phyloP scores from a whole-genome alignment of 30 jellyfish, hydroid and myxozoan genomes.

The Clytia hemisphaerica region DNA sequence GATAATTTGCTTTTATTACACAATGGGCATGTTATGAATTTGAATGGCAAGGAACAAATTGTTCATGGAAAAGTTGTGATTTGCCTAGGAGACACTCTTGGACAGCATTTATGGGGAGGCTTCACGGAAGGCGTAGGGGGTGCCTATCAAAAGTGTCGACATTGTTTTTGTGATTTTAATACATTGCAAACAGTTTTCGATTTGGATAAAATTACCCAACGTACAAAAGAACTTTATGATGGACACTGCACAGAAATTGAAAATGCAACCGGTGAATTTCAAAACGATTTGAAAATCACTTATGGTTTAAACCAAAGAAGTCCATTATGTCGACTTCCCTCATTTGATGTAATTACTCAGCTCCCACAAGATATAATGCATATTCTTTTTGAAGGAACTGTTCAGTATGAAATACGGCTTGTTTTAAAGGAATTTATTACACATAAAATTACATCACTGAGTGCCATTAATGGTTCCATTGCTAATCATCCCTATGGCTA shows the following conservation, averaged over 20 bases:
- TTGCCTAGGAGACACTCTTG: constrained; percentile 28
- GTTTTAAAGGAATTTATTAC: not conserved
- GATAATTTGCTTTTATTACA: not conserved
- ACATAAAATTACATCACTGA: not conserved
- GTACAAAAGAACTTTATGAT: not conserved
- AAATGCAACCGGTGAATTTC: not conserved
- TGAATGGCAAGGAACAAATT: not conserved
- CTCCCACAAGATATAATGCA: constrained; percentile 30
- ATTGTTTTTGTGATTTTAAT: constrained; percentile 5
- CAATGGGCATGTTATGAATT: not conserved
- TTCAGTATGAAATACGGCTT: constrained; percentile 1
- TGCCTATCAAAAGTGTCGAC: constrained; percentile 24
- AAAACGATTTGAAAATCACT: constrained; percentile 1
- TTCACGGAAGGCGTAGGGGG: constrained; percentile 25
- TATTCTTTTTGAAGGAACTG: constrained; percentile 19
- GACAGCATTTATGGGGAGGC: constrained; percentile 32
- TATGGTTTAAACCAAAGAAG: constrained; percentile 23
- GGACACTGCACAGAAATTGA: constrained; percentile 8
- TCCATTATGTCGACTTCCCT: constrained; percentile 1
- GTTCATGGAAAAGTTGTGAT: constrained; percentile 23
- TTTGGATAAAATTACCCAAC: not conserved
- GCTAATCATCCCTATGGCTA: not conserved
- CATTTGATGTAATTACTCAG: constrained; percentile 6
- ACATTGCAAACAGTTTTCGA: constrained; percentile 6
- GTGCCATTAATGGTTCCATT: not conserved